phyloP scores from a whole-genome alignment of 2,797 vertebrate genomes.

The Molossus molossus region DNA sequence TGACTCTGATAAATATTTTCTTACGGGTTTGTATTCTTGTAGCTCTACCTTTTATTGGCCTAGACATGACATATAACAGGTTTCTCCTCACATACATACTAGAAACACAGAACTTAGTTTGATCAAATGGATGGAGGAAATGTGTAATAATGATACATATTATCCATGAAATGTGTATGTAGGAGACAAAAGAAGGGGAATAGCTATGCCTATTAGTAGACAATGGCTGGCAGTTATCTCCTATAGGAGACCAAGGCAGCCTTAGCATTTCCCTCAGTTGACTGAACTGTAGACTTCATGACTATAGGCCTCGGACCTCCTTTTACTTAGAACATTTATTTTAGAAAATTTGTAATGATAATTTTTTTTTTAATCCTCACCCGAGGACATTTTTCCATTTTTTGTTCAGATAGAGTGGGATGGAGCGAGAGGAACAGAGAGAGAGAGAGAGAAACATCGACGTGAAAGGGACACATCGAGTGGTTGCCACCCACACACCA shows the following conservation, averaged over 20 bases:
- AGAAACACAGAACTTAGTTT: not conserved
- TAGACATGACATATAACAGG: not conserved
- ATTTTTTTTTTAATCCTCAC: not conserved
- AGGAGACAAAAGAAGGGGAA: not conserved
- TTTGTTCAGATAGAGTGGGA: no score
- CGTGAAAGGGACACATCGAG: no score
- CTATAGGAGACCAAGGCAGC: not conserved
- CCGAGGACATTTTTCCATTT: no score
- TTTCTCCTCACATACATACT: not conserved
- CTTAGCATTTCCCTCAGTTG: not conserved
- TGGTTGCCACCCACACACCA: no score
- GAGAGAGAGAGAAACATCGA: no score
- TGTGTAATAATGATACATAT: not conserved
- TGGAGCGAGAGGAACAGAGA: no score
- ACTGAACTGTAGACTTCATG: not conserved
- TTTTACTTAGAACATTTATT: not conserved
- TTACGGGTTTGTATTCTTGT: not conserved
- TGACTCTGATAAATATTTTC: not conserved
- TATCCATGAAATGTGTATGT: not conserved
- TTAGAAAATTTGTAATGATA: not conserved
- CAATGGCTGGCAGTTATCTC: not conserved
- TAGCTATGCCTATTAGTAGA: not conserved
- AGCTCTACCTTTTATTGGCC: not conserved
- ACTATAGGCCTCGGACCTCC: not conserved
- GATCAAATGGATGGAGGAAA: not conserved